A percentile compares a stretch with the other conserved stretches of the same genome.
These are phyloP conservation scores for Euphydryas editha DNA, from an alignment of 2,888 invertebrate species.

Conservation along the genomic window DNA sequence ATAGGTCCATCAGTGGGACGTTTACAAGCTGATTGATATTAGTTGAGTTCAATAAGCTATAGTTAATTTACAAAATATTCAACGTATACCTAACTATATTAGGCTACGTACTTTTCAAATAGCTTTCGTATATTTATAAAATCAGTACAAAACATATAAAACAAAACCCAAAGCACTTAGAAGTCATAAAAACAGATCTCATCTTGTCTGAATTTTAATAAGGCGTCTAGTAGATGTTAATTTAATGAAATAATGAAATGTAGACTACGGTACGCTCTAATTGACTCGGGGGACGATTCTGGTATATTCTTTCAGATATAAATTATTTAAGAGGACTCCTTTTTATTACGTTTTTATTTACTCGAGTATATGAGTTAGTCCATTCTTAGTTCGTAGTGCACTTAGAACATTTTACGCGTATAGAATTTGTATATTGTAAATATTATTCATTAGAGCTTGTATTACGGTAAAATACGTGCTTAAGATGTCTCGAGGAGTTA, in stretches of 20 bases:
- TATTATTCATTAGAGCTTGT: slow-evolving; percentile 8
- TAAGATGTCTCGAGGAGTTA: slow-evolving; percentile 1
- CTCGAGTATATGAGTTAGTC: neutral
- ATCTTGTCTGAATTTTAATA: slow-evolving; percentile 58
- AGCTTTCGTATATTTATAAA: neutral
- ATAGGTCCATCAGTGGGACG: too few relatives aligned
- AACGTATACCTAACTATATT: too few relatives aligned
- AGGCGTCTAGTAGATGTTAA: slow-evolving; percentile 57
- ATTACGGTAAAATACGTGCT: neutral
- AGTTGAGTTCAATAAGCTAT: too few relatives aligned
- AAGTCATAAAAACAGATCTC: slow-evolving; percentile 38
- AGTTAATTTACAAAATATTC: too few relatives aligned
- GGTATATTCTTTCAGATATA: slow-evolving; percentile 27
- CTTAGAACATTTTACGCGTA: slow-evolving; percentile 9
- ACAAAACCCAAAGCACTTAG: slow-evolving; percentile 28
- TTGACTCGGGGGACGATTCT: slow-evolving; percentile 39
- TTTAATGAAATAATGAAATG: slow-evolving; percentile 57
- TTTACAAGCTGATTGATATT: too few relatives aligned
- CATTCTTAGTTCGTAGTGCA: slow-evolving; percentile 1
- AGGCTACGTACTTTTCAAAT: too few relatives aligned
- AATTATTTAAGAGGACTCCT: slow-evolving; percentile 31
- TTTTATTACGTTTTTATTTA: slow-evolving; percentile 24
- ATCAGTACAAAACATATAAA: neutral
- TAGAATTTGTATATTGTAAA: slow-evolving; percentile 1
- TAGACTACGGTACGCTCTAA: slow-evolving; percentile 38